Base-by-base conservation (phyloP, 1,140 invertebrate species). In the Pseudoatta argentina region DNA sequence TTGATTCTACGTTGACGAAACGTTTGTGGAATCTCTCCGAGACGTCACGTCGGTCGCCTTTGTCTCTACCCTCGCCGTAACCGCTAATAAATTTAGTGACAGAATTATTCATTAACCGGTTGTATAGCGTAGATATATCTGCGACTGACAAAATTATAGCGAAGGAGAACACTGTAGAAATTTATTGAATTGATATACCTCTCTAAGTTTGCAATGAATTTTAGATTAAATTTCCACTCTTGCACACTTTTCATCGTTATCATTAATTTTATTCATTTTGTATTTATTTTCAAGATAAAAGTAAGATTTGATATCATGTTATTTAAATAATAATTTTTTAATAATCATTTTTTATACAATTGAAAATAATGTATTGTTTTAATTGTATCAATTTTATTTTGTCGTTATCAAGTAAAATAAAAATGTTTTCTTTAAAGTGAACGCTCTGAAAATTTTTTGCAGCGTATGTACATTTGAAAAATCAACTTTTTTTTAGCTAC, bases 71-170 rank as follows among this genome's bases (percentile, higher is more conserved):
- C 24, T 82, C 21, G 67, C 44, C 34, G 69, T 55, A 61, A 75
- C 24, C 24, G 55, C 44, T 83, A 75, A 83, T 83, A 63, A 83
- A 48, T 83, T 83, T 83, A 83, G 39, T 44, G 24, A 39, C 69
- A 51, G 67, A 83, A 75, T 51, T 83, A 73, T 75, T 75, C 39
- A 39, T 79, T 61, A 73, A n/a, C 39, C 24, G 24, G 2, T 83
- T 63, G 69, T 61, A 75, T 27, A 24, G 55, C 69, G 8, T 51
- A 18, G 69, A 48, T 34, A 83, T 83, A 61, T 73, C 55, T 48
- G 24, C 24, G 39, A 61, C 39, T 61, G 14, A 61, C 39, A 27
- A 83, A 83, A 18, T 63, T 75, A 34, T 34, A 63, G 16, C n/a
- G 39, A 48, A 21, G 66, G 16, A 14, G 24, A 44, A 61, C 39